phyloP scores from a whole-genome alignment of 2,888 invertebrate species.

The Drosophila conformis region DNA sequence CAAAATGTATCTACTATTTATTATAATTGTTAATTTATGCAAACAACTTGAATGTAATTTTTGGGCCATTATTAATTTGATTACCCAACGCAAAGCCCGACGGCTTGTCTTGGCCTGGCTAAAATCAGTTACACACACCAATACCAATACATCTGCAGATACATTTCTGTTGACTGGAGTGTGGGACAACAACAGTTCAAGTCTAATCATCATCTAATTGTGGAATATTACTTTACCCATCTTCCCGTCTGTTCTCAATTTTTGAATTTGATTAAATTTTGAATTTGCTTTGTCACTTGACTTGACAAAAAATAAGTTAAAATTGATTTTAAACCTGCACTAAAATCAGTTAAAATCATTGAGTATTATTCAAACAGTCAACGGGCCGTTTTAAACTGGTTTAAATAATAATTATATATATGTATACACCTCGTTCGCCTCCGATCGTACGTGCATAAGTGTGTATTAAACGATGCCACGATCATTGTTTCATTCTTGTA shows the following conservation, averaged over 20 bases:
- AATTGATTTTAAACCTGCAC: conserved; percentile 37
- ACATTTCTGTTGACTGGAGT: neutral
- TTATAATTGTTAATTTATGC: conserved; percentile 83
- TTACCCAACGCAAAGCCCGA: conserved; percentile 65
- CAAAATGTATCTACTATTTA: conserved; percentile 16
- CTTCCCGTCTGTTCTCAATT: neutral
- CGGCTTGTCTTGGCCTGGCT: conserved; percentile 24
- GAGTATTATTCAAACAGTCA: conserved; percentile 43
- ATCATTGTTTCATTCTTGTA: conserved; percentile 59
- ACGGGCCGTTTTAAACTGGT: conserved; percentile 55
- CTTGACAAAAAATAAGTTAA: conserved; percentile 1
- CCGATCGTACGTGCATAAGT: conserved; percentile 27
- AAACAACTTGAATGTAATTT: conserved; percentile 76
- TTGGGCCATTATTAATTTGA: conserved; percentile 77
- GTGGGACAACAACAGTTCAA: neutral
- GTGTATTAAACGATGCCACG: conserved; percentile 49
- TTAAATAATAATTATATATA: conserved; percentile 33
- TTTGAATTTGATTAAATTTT: no score
- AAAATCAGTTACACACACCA: conserved; percentile 48
- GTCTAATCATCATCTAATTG: neutral
- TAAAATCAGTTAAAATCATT: conserved; percentile 52
- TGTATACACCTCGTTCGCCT: conserved; percentile 45
- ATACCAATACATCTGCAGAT: conserved; percentile 5
- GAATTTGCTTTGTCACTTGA: conserved; percentile 6
- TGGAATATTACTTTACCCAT: neutral